phyloP scores from a whole-genome alignment of 2,888 invertebrate genomes.

The Ecliptopera silaceata region DNA sequence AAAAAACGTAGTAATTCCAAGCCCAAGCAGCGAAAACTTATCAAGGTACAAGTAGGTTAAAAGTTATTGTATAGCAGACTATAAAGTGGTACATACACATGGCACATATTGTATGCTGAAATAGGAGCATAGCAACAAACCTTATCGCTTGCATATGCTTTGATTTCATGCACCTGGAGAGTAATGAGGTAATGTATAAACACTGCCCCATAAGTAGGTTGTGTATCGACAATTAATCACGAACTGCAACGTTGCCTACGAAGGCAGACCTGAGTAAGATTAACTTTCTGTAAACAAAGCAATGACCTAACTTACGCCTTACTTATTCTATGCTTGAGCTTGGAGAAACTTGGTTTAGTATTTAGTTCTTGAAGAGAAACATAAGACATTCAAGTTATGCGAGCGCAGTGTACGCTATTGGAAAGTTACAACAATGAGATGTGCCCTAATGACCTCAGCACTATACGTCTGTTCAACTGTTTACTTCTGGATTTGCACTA shows the following conservation, averaged over 20 bases:
- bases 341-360: too few relatives aligned
- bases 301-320: conserved; percentile 20
- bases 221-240: conserved; percentile 48
- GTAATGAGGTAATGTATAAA: conserved; percentile 47
- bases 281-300: conserved; percentile 35
- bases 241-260: conserved; percentile 55
- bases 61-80: not conserved
- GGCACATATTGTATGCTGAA: too few relatives aligned
- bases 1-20: not conserved
- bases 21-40: not conserved
- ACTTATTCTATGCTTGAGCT: not conserved
- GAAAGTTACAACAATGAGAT: conserved; percentile 50
- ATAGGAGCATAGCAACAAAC: conserved; percentile 44
- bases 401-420: conserved; percentile 33
- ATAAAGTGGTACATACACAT: conserved; percentile 6
- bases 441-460: conserved; percentile 49
- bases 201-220: conserved; percentile 34
- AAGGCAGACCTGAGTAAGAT: conserved; percentile 38
- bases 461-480: conserved; percentile 19
- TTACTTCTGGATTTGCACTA: conserved; percentile 6
- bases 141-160: conserved; percentile 53
- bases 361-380: not conserved
- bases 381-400: conserved; percentile 9
- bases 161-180: conserved; percentile 63
- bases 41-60: not conserved